Evolutionary conservation across 2,113 vertebrate species (phyloP).

Genomic region (Puma concolor): DNA sequence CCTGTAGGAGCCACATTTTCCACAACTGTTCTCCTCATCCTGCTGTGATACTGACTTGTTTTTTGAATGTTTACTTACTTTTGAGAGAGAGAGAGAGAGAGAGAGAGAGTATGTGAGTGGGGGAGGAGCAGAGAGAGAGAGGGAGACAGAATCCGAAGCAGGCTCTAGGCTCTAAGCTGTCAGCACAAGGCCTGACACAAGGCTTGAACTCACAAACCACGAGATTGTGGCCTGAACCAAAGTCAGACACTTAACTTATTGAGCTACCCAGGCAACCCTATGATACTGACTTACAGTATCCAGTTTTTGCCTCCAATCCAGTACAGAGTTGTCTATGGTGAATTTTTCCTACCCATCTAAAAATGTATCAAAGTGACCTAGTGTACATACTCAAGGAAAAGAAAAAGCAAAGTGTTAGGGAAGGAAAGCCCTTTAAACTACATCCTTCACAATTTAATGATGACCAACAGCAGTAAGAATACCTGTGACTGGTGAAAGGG

Average conservation of each 20-base stretch:
- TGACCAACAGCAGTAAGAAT: neutral
- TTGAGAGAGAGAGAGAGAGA: too few relatives aligned
- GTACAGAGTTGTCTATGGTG: neutral
- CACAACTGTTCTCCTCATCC: fast-evolving
- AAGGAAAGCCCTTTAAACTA: neutral
- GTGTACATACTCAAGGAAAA: neutral
- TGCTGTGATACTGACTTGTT: neutral
- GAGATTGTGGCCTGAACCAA: too few relatives aligned
- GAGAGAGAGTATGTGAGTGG: too few relatives aligned
- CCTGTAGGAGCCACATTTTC: neutral
- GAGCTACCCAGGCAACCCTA: too few relatives aligned
- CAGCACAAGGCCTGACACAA: too few relatives aligned
- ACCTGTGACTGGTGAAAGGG: neutral
- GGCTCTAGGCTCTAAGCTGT: too few relatives aligned
- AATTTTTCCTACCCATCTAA: neutral
- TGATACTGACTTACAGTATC: neutral
- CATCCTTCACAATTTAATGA: neutral
- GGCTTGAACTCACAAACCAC: too few relatives aligned
- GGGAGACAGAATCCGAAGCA: too few relatives aligned
- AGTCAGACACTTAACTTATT: too few relatives aligned
- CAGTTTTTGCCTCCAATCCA: neutral
- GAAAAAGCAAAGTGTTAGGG: neutral
- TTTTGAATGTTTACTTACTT: too few relatives aligned
- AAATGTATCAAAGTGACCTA: neutral
- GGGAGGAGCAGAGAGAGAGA: too few relatives aligned